Evolutionary conservation across 2,888 invertebrate genomes (phyloP), one percentile per base, ranked within the genome.

Genomic region (Octonoba sinensis): DNA sequence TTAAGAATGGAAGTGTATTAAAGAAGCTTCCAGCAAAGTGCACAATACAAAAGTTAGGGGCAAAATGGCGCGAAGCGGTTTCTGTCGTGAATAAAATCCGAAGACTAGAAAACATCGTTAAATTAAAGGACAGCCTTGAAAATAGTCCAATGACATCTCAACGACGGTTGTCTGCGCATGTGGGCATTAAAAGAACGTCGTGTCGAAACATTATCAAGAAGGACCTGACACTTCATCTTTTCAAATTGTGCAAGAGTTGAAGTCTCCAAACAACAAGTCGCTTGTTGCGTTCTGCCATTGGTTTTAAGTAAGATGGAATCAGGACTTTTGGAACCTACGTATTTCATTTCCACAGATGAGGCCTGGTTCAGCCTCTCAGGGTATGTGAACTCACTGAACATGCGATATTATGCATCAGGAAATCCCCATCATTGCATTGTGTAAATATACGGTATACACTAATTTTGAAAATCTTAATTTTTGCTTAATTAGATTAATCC

Each of bases 1-100:
- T 64, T 64, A 64, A 64, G 47, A 47, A 47, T 15, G 47, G 12
- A 15, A 47, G 47, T 47, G 47, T 47, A 47, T 47, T 47, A 47
- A 47, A 47, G 47, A 47, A 47, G 15, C 47, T 15, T 47, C 47
- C 15, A 47, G 15, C 47, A 47, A 47, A 47, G 47, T 47, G 11
- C 47, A 15, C 15, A 47, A 47, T 47, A 15, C 47, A 47, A 47
- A 47, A 47, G 47, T 47, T 47, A 47, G 47, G 11, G 47, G 11
- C 47, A 47, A 47, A 47, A 47, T 47, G 47, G 47, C 47, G 15
- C 47, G 47, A 47, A 47, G 15, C 47, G n/a, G n/a, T n/a, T n/a
- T n/a, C n/a, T n/a, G n/a, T n/a, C n/a, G n/a, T n/a, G n/a, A n/a
- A n/a, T n/a, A n/a, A n/a, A n/a, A n/a, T n/a, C n/a, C n/a, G n/a